Evolutionary conservation across 2,888 invertebrate genomes (phyloP).

Genomic region (Idaea biselata): DNA sequence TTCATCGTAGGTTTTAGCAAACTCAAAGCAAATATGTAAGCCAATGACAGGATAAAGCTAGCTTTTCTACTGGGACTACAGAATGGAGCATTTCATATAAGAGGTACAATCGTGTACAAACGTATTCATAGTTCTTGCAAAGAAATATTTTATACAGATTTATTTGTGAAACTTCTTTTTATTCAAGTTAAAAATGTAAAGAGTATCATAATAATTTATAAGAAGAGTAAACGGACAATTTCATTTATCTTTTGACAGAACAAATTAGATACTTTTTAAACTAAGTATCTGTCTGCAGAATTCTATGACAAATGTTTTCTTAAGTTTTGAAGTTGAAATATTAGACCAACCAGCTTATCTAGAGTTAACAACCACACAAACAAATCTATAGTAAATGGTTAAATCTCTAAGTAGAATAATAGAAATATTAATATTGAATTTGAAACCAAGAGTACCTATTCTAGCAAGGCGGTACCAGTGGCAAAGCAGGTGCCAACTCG

Average conservation of each 20-base stretch:
- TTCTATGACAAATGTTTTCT: not conserved
- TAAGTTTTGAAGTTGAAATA: not conserved
- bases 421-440: slow-evolving; percentile 17
- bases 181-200: not conserved
- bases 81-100: slow-evolving; percentile 40
- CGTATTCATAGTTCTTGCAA: slow-evolving; percentile 6
- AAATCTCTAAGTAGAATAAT: not conserved
- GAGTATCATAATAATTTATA: not conserved
- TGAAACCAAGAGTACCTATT: slow-evolving; percentile 36
- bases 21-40: slow-evolving; percentile 41
- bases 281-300: not conserved
- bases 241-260: not conserved
- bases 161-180: not conserved
- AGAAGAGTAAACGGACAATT: not conserved
- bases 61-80: slow-evolving; percentile 44
- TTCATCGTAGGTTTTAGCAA: slow-evolving; percentile 5
- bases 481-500: slow-evolving; percentile 59
- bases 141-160: not conserved
- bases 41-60: slow-evolving; percentile 54
- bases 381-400: not conserved
- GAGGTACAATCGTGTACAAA: slow-evolving; percentile 45
- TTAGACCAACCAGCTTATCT: too few species aligned
- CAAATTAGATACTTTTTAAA: too few species aligned
- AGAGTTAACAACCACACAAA: too few species aligned
- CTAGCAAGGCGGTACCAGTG: slow-evolving; percentile 42